A percentile compares a stretch with the other conserved stretches of the same genome.
Conservation (phyloP, 2,888 invertebrate species). For the Calliphora vomitoria region DNA sequence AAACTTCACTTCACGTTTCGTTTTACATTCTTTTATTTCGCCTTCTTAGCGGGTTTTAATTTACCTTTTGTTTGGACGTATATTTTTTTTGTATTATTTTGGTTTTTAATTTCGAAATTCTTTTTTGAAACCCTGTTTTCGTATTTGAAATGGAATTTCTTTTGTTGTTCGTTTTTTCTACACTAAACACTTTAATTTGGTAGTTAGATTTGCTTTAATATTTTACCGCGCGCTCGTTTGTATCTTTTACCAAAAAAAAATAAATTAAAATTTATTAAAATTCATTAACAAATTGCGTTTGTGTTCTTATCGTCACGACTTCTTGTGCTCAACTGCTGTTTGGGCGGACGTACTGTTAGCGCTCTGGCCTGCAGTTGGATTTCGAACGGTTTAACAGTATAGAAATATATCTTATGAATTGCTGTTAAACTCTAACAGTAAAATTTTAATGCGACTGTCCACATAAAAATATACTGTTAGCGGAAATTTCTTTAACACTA, state of each 20-base stretch:
- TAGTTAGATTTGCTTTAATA: conserved; percentile 35
- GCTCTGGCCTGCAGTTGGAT: not conserved
- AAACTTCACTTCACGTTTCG: conserved; percentile 53
- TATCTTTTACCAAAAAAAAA: conserved; percentile 18
- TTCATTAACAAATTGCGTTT: conserved; percentile 17
- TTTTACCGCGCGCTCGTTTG: conserved; percentile 58
- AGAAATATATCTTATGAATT: conserved; percentile 3
- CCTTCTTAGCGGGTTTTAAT: conserved; percentile 60
- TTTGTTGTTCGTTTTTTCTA: conserved; percentile 15
- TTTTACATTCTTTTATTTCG: conserved; percentile 61
- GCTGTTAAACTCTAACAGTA: conserved; percentile 13
- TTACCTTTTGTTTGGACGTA: conserved; percentile 59
- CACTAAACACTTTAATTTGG: conserved; percentile 16
- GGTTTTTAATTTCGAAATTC: conserved; percentile 35
- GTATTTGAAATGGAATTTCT: conserved; percentile 16
- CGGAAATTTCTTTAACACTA: not conserved
- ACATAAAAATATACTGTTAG: not conserved
- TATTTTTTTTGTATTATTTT: conserved; percentile 20
- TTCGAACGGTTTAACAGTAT: not conserved
- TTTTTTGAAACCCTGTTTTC: conserved; percentile 28
- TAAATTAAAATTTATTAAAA: not conserved
- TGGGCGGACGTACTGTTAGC: conserved; percentile 42
- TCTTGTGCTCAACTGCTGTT: conserved; percentile 67
- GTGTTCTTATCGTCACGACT: conserved; percentile 64
- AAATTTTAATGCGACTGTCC: not conserved